phyloP scores from a whole-genome alignment of 2,888 invertebrate genomes.

The Drosophila limbata region DNA sequence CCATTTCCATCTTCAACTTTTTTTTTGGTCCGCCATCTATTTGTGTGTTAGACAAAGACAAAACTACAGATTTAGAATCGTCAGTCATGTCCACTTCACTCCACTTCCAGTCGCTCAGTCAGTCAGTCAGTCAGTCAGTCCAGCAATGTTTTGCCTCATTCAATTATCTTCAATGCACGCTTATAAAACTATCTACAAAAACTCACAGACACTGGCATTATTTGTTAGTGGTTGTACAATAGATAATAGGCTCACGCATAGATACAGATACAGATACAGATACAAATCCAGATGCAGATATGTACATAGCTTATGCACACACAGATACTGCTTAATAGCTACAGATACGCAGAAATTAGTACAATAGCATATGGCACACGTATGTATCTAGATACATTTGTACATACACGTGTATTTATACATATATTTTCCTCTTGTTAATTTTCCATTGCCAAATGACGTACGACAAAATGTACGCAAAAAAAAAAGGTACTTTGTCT shows the following conservation, averaged over 20 bases:
- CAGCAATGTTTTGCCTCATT: conserved; percentile 42
- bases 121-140: conserved; percentile 6
- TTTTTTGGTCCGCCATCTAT: conserved; percentile 21
- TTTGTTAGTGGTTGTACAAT: conserved; percentile 15
- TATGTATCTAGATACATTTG: conserved; percentile 15
- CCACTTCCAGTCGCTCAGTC: conserved; percentile 5
- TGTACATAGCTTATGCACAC: conserved; percentile 3
- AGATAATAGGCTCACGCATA: conserved; percentile 32
- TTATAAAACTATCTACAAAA: conserved; percentile 40
- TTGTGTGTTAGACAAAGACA: conserved; percentile 9
- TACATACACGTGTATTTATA: too few species aligned
- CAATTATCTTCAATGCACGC: conserved; percentile 51
- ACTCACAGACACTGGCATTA: conserved; percentile 1
- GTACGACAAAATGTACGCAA: conserved; percentile 6
- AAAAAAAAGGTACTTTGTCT: too few species aligned
- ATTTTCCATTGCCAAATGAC: conserved; percentile 45
- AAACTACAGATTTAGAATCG: conserved; percentile 8
- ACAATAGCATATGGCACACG: conserved; percentile 35
- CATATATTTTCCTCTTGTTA: conserved; percentile 27
- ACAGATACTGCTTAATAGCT: conserved; percentile 26
- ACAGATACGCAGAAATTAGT: conserved; percentile 29
- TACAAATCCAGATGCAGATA: neutral
- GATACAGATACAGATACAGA: conserved; percentile 17
- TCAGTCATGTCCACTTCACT: conserved; percentile 24
- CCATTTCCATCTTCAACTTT: conserved; percentile 29